A percentile compares a stretch with the other conserved stretches of the same genome.
These are phyloP conservation scores for Otocyon megalotis DNA, from an alignment of 2,113 vertebrate species.

Conservation along the genomic window DNA sequence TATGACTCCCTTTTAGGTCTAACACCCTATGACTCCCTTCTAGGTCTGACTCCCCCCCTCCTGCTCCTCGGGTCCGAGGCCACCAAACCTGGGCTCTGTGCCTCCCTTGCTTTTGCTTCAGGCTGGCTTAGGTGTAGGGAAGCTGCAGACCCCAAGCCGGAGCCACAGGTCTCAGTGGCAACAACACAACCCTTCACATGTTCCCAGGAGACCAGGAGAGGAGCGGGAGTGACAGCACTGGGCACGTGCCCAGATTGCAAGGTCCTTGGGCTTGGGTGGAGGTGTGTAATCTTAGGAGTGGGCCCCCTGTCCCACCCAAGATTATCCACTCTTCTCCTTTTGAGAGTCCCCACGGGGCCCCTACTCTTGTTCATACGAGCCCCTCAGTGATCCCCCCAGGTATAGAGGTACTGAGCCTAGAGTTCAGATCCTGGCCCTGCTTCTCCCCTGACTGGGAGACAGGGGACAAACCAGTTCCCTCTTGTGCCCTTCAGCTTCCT, in stretches of 20 bases:
- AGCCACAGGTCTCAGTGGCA: background rate
- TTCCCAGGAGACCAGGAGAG: background rate
- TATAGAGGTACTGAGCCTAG: background rate
- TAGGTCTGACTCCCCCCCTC: background rate
- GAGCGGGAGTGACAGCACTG: background rate
- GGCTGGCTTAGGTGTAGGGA: background rate
- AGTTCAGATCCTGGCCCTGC: background rate
- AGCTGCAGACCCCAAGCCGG: background rate
- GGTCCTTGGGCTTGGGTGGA: background rate
- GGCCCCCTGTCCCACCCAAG: background rate
- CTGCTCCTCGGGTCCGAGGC: background rate
- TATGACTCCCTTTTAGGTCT: background rate
- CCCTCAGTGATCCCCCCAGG: background rate
- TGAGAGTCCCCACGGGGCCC: background rate
- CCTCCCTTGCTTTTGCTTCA: background rate
- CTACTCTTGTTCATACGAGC: background rate
- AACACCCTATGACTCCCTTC: background rate
- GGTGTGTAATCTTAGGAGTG: background rate
- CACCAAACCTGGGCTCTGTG: background rate
- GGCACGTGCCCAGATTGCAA: background rate
- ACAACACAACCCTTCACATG: accelerated
- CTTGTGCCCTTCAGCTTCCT: background rate
- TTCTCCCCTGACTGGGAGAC: background rate
- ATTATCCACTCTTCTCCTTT: background rate
- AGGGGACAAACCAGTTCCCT: background rate